Conservation (phyloP, 2,888 invertebrate species). For the Villa cingulata region DNA sequence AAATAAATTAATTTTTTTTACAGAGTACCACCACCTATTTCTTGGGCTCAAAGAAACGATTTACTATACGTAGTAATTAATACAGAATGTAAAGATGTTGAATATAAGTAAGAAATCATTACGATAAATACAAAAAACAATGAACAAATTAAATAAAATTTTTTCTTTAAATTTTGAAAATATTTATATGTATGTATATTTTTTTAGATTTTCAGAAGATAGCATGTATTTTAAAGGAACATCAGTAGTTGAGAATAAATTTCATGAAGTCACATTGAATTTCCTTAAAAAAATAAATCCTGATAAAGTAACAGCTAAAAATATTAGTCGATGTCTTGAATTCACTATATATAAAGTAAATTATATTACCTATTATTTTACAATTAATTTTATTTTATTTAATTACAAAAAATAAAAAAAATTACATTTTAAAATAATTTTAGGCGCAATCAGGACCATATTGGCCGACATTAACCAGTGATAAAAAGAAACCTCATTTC, state of each 20-base stretch:
- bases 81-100: constrained; percentile 77
- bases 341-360: constrained; percentile 51
- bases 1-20: too few relatives aligned
- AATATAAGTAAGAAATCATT: constrained; percentile 48
- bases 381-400: not conserved
- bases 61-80: constrained; percentile 78
- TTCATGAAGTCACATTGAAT: constrained; percentile 77
- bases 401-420: not conserved
- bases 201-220: constrained; percentile 49
- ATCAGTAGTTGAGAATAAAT: constrained; percentile 70
- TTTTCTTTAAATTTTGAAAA: constrained; percentile 24
- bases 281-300: constrained; percentile 71
- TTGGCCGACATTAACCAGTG: constrained; percentile 80
- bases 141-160: too few relatives aligned
- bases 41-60: constrained; percentile 86
- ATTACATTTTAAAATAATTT: not conserved
- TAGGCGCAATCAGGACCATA: constrained; percentile 55
- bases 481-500: constrained; percentile 85
- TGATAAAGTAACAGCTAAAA: constrained; percentile 58
- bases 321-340: constrained; percentile 63
- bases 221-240: constrained; percentile 71
- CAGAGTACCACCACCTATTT: constrained; percentile 59
- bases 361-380: not conserved
- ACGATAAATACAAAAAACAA: too few relatives aligned
- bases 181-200: not conserved